Evolutionary conservation across 2,888 invertebrate species (phyloP), one percentile per base, ranked within the genome.

Genomic region (Trissoscelio sp.): DNA sequence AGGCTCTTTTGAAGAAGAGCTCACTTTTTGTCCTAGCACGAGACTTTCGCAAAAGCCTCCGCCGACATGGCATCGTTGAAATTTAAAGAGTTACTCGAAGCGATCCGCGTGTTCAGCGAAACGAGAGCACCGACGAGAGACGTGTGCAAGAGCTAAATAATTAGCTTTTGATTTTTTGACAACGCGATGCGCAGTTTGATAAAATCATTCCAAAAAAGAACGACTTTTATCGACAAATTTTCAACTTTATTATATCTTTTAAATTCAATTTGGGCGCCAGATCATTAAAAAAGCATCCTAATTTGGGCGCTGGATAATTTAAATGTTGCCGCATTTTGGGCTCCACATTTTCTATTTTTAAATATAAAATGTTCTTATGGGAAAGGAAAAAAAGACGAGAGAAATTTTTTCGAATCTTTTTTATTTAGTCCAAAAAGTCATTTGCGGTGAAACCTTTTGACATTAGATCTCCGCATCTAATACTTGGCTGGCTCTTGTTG

Each of bases 61-160:
- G 69, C 46, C 48, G 69, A 62, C 75, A 73, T 78, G 75, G 79
- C 80, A 79, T 84, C 84, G 79, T 83, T 81, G 83, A 83, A 79
- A 78, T 81, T 83, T 83, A 80, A 83, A 83, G 83, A 83, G 83
- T 83, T 75, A 79, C 84, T 83, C 82, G 80, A 82, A 80, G 81
- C 55, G 64, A 80, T 81, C 53, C 79, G 70, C 81, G 69, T 67
- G 79, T 73, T 83, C 82, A 73, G 55, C 80, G 73, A 46, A 80
- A 83, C 78, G 79, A 78, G 64, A 83, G 78, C 75, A 66, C 69
- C 51, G 66, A 81, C 64, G 64, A 83, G 82, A 80, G 78, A 75
- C 67, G 78, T 75, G 67, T 75, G 64, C 46, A 82, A 81, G 42
- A 73, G 55, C 37, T n/a, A 74, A 70, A 75, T 83, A 83, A 83